Evolutionary conservation across 2,797 vertebrate species (phyloP).

Genomic region (Petrocephalus sullivani): DNA sequence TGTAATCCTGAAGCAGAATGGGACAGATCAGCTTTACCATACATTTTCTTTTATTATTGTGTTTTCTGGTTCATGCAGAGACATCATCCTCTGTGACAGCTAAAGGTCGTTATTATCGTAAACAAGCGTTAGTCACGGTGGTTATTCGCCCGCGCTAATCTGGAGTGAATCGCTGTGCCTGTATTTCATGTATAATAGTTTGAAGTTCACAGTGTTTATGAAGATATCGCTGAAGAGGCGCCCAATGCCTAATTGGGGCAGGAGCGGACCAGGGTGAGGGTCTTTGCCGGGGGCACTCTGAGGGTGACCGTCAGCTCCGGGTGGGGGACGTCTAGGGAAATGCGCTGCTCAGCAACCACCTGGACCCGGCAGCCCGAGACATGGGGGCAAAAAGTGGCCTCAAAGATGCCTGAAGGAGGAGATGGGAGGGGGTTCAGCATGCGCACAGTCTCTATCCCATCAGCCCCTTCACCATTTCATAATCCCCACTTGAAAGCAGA

Average conservation of each 20-base stretch:
- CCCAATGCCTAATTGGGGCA: not conserved
- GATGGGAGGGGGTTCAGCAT: not conserved
- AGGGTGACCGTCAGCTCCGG: slow-evolving; percentile 65
- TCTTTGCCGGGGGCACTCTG: slow-evolving; percentile 66
- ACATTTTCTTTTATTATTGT: not conserved
- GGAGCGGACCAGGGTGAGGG: slow-evolving; percentile 71
- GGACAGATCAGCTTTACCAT: not conserved
- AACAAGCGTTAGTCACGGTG: not conserved
- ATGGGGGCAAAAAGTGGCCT: slow-evolving; percentile 79
- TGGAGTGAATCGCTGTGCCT: not conserved
- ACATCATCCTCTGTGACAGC: not conserved
- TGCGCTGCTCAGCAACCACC: slow-evolving; percentile 63
- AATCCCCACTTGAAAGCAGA: not conserved
- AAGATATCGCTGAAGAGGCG: not conserved
- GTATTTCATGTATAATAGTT: not conserved
- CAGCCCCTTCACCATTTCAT: not conserved
- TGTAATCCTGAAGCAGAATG: slow-evolving; percentile 63
- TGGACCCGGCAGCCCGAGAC: slow-evolving; percentile 75
- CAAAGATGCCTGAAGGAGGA: slow-evolving; percentile 65
- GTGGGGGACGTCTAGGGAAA: slow-evolving; percentile 66
- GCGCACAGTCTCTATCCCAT: not conserved
- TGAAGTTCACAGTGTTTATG: not conserved
- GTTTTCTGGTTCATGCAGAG: not conserved
- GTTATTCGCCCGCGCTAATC: not conserved
- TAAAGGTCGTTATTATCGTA: not conserved